These are phyloP conservation scores for Martes martes DNA, from an alignment of 2,113 vertebrate species.

Conservation along the genomic window DNA sequence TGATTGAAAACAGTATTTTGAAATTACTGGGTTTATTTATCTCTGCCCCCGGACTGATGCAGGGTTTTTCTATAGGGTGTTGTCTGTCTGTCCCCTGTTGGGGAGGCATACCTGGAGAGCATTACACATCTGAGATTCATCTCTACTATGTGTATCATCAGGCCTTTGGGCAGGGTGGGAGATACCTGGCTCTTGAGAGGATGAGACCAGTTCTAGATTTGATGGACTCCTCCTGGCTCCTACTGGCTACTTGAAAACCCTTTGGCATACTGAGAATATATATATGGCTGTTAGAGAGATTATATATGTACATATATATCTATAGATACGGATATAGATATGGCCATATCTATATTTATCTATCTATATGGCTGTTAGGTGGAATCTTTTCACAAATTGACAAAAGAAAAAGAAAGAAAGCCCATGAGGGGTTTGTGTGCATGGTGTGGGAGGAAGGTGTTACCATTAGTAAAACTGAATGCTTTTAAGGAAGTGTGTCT, in stretches of 20 bases:
- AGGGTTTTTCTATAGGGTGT: background rate
- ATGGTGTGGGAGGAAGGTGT: background rate
- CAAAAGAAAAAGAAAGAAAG: background rate
- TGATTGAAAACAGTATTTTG: slow-evolving; percentile 8
- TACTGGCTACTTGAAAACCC: background rate
- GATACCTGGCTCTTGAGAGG: background rate
- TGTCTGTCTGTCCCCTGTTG: background rate
- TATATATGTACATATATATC: background rate
- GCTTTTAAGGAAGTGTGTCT: background rate
- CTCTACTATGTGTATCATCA: background rate
- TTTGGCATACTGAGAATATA: background rate
- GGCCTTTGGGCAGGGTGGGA: background rate
- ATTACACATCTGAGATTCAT: background rate
- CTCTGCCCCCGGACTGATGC: background rate
- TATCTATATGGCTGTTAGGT: background rate
- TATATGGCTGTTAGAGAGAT: background rate
- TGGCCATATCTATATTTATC: background rate
- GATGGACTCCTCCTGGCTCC: background rate
- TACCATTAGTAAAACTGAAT: background rate
- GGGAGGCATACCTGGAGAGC: background rate
- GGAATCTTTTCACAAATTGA: background rate
- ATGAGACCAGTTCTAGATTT: background rate
- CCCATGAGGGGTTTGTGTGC: background rate
- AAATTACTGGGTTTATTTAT: slow-evolving; percentile 14
- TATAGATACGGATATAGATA: no score